Percentiles rank a stretch among this genome's conserved stretches.
phyloP scores from a whole-genome alignment of 2,113 vertebrate species.

The Percopsis transmontana region DNA sequence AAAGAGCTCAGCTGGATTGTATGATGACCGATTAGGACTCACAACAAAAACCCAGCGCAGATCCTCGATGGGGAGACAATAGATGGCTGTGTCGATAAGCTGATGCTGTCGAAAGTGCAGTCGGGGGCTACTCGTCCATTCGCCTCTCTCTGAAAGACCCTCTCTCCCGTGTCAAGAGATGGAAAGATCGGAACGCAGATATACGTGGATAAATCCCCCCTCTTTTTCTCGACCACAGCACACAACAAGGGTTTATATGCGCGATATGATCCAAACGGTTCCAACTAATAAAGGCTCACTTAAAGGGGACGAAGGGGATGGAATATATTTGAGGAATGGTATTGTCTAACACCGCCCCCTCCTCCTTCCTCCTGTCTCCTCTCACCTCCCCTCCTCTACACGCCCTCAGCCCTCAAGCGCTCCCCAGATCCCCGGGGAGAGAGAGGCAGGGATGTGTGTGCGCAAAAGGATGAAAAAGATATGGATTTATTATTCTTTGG shows the following conservation, averaged over 20 bases:
- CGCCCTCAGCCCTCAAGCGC: too few relatives aligned
- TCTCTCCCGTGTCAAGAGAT: conserved; percentile 48
- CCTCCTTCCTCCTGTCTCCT: conserved; percentile 3
- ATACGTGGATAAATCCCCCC: conserved; percentile 11
- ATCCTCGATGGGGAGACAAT: conserved; percentile 78
- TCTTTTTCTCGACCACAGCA: conserved; percentile 16
- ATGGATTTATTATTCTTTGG: too few relatives aligned
- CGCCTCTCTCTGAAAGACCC: conserved; percentile 46
- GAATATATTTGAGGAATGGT: conserved; percentile 78
- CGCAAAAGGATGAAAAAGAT: too few relatives aligned
- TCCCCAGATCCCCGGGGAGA: too few relatives aligned
- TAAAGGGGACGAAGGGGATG: conserved; percentile 62
- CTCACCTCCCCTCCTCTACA: background rate
- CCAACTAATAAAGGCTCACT: conserved; percentile 76
- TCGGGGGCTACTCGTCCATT: conserved; percentile 59
- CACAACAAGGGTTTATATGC: conserved; percentile 52
- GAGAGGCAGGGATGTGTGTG: too few relatives aligned
- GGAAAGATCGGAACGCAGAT: conserved; percentile 35
- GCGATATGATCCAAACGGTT: conserved; percentile 72
- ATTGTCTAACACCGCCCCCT: conserved; percentile 75
- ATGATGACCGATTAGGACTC: background rate
- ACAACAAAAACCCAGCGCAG: background rate
- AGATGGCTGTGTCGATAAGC: conserved; percentile 64
- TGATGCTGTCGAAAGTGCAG: conserved; percentile 67
- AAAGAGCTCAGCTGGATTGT: background rate